Evolutionary conservation across 2,797 vertebrate genomes (phyloP), one percentile per base, ranked within the genome.

Genomic region (Lates japonicus): DNA sequence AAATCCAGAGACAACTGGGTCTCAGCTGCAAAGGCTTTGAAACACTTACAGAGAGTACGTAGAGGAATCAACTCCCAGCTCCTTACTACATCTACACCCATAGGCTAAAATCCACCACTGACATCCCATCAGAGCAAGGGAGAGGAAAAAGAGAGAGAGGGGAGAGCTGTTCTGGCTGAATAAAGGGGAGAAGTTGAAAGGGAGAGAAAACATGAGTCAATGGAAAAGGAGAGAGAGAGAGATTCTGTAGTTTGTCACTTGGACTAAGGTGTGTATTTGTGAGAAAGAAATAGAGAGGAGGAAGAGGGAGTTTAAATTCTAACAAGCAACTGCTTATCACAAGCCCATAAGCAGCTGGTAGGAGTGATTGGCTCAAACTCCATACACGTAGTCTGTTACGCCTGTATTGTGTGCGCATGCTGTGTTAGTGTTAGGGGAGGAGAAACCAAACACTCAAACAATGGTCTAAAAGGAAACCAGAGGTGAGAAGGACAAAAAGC

Each of bases 91-190:
- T 88, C 87, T 88, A 87, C 84, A 91, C 86, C 92, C 88, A 92
- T 68, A 88, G 92, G 92, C 90, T 88, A 85, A 84, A 88, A 91
- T 91, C 90, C 86, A 90, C 86, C 58, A 87, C 91, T 91, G 88
- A 86, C 81, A 90, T 90, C 92, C 84, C 92, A 90, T 84, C 82
- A 88, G 85, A 87, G 78, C 80, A 72, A 62, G 44, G 62, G 79
- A 41, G 76, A 4, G 62, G 60, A 63, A 49, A 41, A 13, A 37
- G 63, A 29, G 78, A 65, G 78, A 22, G 81, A 42, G 70, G 74
- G 78, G 81, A 79, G 75, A 39, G 77, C 82, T 81, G 91, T 82
- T 81, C 84, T 82, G 87, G 80, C 60, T 80, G 82, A 85, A 92
- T 69, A 49, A 75, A 55, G 69, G 75, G 73, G 74, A 33, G 39